Base-by-base conservation (phyloP, 2,797 vertebrate species). In the Gymnopithys bicolor region DNA sequence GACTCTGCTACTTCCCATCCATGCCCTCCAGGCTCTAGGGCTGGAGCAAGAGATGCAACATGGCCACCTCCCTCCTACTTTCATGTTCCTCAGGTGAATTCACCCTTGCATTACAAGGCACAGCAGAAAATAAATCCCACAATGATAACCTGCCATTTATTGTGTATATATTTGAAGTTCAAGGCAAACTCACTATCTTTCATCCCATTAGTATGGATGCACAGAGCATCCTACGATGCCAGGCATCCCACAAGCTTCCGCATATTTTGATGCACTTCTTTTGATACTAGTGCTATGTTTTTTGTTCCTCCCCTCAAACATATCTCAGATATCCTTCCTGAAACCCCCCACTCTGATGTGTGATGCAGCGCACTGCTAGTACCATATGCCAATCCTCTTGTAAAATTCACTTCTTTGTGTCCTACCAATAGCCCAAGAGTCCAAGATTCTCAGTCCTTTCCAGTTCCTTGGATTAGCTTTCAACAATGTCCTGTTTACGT, bases 401-500 rank as follows among this genome's bases (percentile, higher is more conserved):
- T 69, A 88, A 93, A 94, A 84, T 51, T 76, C 19, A 80, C 58
- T 77, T 83, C 48, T 45, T 71, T 53, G 22, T 19, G 35, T 75
- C 71, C 55, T 67, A 87, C 58, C 81, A 81, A 80, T 33, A 83
- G 60, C 13, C 66, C 52, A 87, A 23, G 45, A 70, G 14, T 79
- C 74, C 80, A 83, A 24, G 77, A 96, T 89, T 93, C 66, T 70
- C 64, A 74, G 88, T 41, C 46, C 77, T 90, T 95, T 96, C 92
- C 92, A 55, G 87, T 48, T 21, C 68, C 76, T 90, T 67, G 70
- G 79, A 77, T 91, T 94, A 89, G 70, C 67, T 95, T 84, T 79
- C 83, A 90, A 86, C 30, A 12, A 96, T 79, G 74, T 94, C 76
- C 91, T 95, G 69, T 87, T 70, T 95, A 97, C 79, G 94, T 92